A percentile compares a stretch with the other conserved stretches of the same genome.
Conservation (phyloP, 30 jellyfish, hydroid and myxozoan genomes). For the Aurelia coerulea region DNA sequence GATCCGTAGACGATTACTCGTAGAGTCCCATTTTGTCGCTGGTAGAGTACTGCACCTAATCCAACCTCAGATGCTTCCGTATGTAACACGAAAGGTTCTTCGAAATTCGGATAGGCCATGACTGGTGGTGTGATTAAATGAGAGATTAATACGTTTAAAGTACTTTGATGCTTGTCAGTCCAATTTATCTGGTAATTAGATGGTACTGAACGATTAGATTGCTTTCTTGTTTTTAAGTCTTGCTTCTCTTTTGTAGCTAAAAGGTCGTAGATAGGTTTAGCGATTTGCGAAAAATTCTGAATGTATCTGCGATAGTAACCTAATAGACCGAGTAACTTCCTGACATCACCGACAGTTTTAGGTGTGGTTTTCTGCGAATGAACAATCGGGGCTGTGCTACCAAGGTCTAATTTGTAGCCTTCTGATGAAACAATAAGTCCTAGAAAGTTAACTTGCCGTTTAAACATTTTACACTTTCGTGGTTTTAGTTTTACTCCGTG, state of each 20-base stretch:
- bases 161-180: not conserved
- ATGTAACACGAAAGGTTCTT: not conserved
- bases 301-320: conserved; percentile 49
- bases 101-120: no score
- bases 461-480: conserved; percentile 20
- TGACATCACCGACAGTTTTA: conserved; percentile 50
- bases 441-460: conserved; percentile 19
- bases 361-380: conserved; percentile 20
- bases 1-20: no score
- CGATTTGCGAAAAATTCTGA: conserved; percentile 26
- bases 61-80: no score
- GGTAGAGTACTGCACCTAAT: no score
- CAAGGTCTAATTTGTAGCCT: conserved; percentile 42
- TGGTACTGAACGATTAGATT: not conserved
- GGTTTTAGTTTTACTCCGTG: conserved; percentile 47
- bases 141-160: not conserved
- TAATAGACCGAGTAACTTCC: conserved; percentile 28
- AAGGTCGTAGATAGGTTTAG: conserved; percentile 45
- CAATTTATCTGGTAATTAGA: not conserved
- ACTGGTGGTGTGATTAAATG: not conserved
- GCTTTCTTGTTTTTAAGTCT: no score
- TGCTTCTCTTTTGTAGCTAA: not conserved
- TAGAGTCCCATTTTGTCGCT: no score
- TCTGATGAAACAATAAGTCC: conserved; percentile 29
- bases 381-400: conserved; percentile 16